A percentile compares a stretch with the other conserved stretches of the same genome.
These are phyloP conservation scores for Volucella bombylans DNA, from an alignment of 2,888 invertebrate species.

Conservation along the genomic window DNA sequence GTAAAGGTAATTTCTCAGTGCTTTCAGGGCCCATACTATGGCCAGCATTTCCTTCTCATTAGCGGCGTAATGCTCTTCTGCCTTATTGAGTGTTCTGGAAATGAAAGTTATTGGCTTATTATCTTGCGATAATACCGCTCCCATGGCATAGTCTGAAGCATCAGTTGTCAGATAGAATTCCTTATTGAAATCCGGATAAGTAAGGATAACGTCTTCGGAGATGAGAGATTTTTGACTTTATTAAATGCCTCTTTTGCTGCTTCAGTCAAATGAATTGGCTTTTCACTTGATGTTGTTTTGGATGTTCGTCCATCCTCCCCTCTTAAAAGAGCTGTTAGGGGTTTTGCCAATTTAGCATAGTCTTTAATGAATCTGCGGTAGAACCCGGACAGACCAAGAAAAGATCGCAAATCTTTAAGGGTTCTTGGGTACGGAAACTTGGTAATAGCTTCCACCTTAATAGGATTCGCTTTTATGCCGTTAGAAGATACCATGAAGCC, in stretches of 20 bases:
- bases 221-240: too few relatives aligned
- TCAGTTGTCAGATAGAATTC: constrained; percentile 75
- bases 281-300: constrained; percentile 15
- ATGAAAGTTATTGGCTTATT: constrained; percentile 62
- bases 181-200: constrained; percentile 25
- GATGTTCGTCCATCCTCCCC: background rate
- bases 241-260: too few relatives aligned
- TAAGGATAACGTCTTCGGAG: constrained; percentile 28
- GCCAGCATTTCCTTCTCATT: constrained; percentile 59
- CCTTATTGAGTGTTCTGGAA: too few relatives aligned
- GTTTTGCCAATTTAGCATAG: too few relatives aligned
- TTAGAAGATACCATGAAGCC: constrained; percentile 56
- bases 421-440: too few relatives aligned
- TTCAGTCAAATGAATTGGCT: constrained; percentile 11
- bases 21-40: constrained; percentile 50
- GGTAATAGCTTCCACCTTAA: constrained; percentile 42
- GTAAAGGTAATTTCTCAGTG: constrained; percentile 48
- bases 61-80: too few relatives aligned
- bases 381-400: constrained; percentile 36
- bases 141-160: constrained; percentile 75
- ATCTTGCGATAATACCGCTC: constrained; percentile 76
- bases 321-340: too few relatives aligned
- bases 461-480: constrained; percentile 52
- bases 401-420: constrained; percentile 38
- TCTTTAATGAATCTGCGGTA: constrained; percentile 14